Percentiles rank a stretch among this genome's conserved stretches.
Evolutionary conservation across 2,113 vertebrate genomes (phyloP).

Genomic region (Eolophus roseicapilla): DNA sequence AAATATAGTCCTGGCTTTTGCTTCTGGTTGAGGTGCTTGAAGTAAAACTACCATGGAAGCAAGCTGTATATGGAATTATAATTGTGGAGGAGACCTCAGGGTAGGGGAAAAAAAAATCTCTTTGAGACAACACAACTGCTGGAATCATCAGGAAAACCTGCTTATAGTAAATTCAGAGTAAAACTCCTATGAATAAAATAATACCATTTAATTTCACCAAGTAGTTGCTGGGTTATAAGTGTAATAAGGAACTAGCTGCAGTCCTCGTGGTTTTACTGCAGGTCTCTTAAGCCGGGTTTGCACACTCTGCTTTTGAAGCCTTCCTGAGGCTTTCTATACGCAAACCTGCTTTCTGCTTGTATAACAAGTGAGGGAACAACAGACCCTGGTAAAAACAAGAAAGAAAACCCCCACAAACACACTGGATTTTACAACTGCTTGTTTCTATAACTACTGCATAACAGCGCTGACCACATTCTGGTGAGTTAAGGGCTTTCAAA

Average conservation of each 20-base stretch:
- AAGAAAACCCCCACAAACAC: neutral
- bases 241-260: fast-evolving
- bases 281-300: neutral
- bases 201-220: neutral
- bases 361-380: neutral
- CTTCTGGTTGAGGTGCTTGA: neutral
- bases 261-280: neutral
- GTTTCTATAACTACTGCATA: neutral
- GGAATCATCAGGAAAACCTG: neutral
- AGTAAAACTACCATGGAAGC: neutral
- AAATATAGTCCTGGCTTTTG: neutral
- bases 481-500: neutral
- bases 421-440: neutral
- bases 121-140: neutral
- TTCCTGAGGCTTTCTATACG: neutral
- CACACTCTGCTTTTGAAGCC: neutral
- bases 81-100: neutral
- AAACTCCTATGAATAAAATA: neutral
- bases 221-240: neutral
- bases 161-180: neutral
- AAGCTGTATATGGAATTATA: neutral
- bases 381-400: neutral
- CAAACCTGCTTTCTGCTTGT: neutral
- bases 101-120: neutral
- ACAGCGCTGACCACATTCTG: fast-evolving